Base-by-base conservation (phyloP, 2,113 vertebrate species). In the Polypterus senegalus region DNA sequence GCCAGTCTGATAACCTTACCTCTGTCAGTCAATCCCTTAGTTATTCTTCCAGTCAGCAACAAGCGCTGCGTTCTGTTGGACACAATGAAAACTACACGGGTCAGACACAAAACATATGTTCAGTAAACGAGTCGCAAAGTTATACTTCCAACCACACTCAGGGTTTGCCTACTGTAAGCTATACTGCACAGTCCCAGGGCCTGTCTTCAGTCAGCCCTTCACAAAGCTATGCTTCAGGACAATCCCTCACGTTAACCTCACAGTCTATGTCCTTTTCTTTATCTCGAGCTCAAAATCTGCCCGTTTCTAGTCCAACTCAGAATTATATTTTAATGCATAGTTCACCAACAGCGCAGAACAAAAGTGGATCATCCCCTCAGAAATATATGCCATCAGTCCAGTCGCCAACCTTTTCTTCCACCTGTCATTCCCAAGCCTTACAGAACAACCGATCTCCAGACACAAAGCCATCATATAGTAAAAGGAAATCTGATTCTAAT, bases 101-200 rank as follows among this genome's bases (percentile, higher is more conserved):
- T 74, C 92, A 91, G 71, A 81, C 88, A 27, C 89, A 93, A 77
- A 86, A 83, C 73, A 81, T 92, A 54, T 88, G 90, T 82, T 88
- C 89, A 65, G 91, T 82, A 66, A 92, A 77, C 78, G 85, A 91
- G 43, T 84, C 93, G 66, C 91, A 92, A 69, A 94, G 77, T 74
- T 98, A 91, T 63, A 81, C 91, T 73, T 86, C 92, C 64, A 82
- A 83, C 77, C 92, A 91, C 63, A 88, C 94, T 89, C 93, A 95
- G 90, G 89, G 81, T 80, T 77, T 91, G 77, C 83, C 91, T 73
- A 83, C 86, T 72, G 86, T 89, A 79, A 91, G 77, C 73, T 97
- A 90, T 77, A 88, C 91, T 81, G 90, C 92, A 83, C 91, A 90
- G 55, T 86, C 92, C 65, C 91, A 96, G 67, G 89, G 84, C 74